These are phyloP conservation scores for Macrosteles quadrilineatus DNA, from an alignment of 1,140 invertebrate species.

Conservation along the genomic window DNA sequence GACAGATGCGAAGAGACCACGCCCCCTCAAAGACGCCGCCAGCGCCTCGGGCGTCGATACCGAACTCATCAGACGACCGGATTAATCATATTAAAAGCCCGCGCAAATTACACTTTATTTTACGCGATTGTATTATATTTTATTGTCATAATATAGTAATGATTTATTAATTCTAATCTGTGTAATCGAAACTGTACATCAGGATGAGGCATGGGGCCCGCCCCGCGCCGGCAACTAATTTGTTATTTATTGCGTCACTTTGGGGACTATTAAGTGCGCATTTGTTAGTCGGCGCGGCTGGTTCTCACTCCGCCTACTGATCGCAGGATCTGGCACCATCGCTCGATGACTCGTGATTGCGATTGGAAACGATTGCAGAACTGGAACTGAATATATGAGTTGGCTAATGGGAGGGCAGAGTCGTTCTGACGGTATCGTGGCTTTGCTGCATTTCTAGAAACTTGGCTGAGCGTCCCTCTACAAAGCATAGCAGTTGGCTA, in stretches of 20 bases:
- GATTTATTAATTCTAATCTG: conserved; percentile 12
- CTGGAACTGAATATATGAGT: no score
- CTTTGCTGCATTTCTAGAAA: no score
- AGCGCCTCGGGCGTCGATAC: neutral
- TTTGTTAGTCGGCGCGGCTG: neutral
- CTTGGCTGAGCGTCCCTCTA: no score
- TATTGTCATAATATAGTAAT: conserved; percentile 17
- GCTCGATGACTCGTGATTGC: no score
- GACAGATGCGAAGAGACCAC: no score
- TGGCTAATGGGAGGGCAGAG: no score
- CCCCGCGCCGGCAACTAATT: conserved; percentile 4
- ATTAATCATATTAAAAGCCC: conserved; percentile 15
- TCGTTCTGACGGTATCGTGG: no score
- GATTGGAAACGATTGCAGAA: no score
- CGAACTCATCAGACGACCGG: conserved; percentile 3
- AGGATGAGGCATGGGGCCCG: conserved; percentile 1
- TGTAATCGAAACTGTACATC: conserved; percentile 14
- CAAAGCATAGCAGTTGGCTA: no score
- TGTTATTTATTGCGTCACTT: conserved; percentile 10
- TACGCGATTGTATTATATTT: conserved; percentile 13
- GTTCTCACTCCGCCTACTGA: conserved; percentile 12
- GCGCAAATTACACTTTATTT: conserved; percentile 1
- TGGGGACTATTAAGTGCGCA: conserved; percentile 8
- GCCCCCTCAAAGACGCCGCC: no score
- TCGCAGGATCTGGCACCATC: no score